Evolutionary conservation across 1,140 invertebrate genomes (phyloP).

Genomic region (Aphelenchoides avenae): DNA sequence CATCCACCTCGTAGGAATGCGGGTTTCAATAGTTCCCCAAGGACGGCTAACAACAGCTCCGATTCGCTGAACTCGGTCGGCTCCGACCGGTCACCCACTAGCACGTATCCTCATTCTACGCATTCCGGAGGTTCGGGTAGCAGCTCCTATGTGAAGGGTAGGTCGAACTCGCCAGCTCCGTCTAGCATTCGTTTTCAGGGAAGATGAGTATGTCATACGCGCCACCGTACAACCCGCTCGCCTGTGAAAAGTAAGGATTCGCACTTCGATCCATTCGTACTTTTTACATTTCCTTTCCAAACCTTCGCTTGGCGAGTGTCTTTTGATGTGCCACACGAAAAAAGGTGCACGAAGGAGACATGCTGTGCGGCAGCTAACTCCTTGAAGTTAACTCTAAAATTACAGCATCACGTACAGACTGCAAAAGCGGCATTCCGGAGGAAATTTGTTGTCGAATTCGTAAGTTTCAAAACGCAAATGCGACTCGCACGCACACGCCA

Average conservation of each 20-base stretch:
- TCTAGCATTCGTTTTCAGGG: conserved; percentile 29
- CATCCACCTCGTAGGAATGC: conserved; percentile 8
- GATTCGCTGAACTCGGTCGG: conserved; percentile 25
- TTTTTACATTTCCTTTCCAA: conserved; percentile 3
- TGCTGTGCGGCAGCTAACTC: conserved; percentile 1
- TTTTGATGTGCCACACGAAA: conserved; percentile 4
- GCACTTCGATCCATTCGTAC: conserved; percentile 6
- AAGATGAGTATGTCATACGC: conserved; percentile 45
- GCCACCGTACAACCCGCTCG: conserved; percentile 40
- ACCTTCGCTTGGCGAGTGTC: conserved; percentile 4
- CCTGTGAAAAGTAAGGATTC: conserved; percentile 36
- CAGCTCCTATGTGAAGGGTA: not conserved
- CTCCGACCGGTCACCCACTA: not conserved
- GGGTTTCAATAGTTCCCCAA: not conserved
- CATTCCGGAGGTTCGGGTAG: not conserved
- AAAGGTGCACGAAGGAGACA: conserved; percentile 4
- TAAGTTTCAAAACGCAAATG: not conserved
- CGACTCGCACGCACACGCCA: not conserved
- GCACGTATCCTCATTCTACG: conserved; percentile 4
- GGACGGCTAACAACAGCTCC: conserved; percentile 21
- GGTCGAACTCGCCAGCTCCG: not conserved
- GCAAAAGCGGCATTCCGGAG: conserved; percentile 32
- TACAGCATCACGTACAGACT: conserved; percentile 27
- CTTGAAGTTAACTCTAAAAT: conserved; percentile 9
- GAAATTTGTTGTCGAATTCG: conserved; percentile 8